phyloP scores from a whole-genome alignment of 2,797 vertebrate genomes.

The Pachyuromys duprasi region DNA sequence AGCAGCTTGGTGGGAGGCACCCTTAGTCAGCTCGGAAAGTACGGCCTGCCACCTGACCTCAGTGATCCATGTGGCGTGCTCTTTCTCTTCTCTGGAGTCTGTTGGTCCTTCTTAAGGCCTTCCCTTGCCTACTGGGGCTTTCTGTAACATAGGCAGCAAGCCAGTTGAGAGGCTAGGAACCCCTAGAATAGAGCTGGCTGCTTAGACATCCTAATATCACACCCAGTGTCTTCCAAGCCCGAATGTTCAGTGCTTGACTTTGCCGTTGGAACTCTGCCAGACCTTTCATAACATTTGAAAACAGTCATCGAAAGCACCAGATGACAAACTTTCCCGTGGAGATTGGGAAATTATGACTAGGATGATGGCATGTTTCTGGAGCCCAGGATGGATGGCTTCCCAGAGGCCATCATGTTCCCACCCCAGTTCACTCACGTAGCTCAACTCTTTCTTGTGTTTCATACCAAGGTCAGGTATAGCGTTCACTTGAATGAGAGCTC shows the following conservation, averaged over 20 bases:
- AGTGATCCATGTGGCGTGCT: not conserved
- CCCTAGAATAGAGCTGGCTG: not conserved
- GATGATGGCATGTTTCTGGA: constrained; percentile 26
- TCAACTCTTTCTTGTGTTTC: not conserved
- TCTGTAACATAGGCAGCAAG: no score
- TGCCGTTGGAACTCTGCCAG: not conserved
- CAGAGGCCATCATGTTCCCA: not conserved
- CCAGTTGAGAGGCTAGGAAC: fast-evolving
- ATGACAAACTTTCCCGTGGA: constrained; percentile 24
- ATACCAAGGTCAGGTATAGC: not conserved
- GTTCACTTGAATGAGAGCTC: not conserved
- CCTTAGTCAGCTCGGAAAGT: constrained; percentile 46
- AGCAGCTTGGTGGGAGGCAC: not conserved
- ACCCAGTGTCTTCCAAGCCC: not conserved
- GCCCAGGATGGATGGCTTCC: not conserved
- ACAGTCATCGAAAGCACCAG: constrained; percentile 13
- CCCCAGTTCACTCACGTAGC: not conserved
- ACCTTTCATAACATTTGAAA: constrained; percentile 48
- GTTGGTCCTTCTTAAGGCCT: not conserved
- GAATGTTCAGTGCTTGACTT: not conserved
- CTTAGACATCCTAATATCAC: not conserved
- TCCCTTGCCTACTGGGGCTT: not conserved
- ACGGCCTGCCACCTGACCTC: not conserved
- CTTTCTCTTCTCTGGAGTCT: not conserved
- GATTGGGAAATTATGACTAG: constrained; percentile 43